Base-by-base conservation (phyloP, 2,797 vertebrate genomes). In the Acanthurus lineatus region DNA sequence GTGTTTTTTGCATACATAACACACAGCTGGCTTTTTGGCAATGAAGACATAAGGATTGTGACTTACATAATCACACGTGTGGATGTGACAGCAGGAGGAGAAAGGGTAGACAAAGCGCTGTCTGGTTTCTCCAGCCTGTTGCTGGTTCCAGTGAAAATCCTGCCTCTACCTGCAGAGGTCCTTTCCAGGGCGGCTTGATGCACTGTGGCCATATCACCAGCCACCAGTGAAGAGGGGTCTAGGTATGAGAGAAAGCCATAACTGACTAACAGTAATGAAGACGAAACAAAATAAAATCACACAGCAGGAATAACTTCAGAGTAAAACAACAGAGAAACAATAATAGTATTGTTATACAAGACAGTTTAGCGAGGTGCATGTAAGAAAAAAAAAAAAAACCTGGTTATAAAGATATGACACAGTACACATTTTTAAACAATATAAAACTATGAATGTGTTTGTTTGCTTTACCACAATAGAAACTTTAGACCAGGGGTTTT, bases 41-140 rank as follows among this genome's bases (percentile, higher is more conserved):
- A 28, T 2, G 22, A 53, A n/a, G 12, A 61, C 22, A 62, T 1
- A 6, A 16, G 14, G 49, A 14, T 19, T 1, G 25, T 20, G 8
- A 88, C 95, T 89, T 89, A 97, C 98, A 92, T 76, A 59, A 93
- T 68, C 15, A 90, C 73, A 9, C 83, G 88, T 28, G 90, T 88
- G 25, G 94, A 92, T 69, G 91, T 88, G 64, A 95, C 82, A 40
- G 85, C 52, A 49, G 92, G 76, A 63, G 86, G 74, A 8, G 83
- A 89, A 51, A 90, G 58, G 16, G 90, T 86, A 38, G 92, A 88
- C 15, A 88, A 88, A 9, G 84, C 72, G 6, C 32, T 35, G 53
- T 64, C 81, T 6, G 83, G 86, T 58, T 90, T 88, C n/a, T 95
- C 93, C 40, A 88, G 79, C 40, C 79, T 89, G 44, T 70, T 75